These are phyloP conservation scores for Noctua comes DNA, from an alignment of 2,888 invertebrate species.

Conservation along the genomic window DNA sequence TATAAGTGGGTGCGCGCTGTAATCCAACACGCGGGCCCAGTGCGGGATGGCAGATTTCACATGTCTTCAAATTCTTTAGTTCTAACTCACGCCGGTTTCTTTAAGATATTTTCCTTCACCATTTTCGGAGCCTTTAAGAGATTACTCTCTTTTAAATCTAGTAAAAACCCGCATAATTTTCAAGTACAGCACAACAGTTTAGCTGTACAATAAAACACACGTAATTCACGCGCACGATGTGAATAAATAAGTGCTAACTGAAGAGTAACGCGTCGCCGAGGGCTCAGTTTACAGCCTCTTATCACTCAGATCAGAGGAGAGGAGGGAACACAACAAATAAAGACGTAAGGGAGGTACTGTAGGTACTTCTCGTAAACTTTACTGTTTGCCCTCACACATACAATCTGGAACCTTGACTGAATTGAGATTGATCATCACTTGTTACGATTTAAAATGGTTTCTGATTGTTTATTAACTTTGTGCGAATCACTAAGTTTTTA, in stretches of 20 bases:
- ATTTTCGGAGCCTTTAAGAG: background rate
- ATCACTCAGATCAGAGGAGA: conserved; percentile 34
- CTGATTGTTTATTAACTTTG: background rate
- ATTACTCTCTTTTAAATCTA: background rate
- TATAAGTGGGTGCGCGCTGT: background rate
- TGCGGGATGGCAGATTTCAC: background rate
- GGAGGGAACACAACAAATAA: conserved; percentile 39
- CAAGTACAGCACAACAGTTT: conserved; percentile 11
- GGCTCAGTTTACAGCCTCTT: conserved; percentile 37
- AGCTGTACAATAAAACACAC: conserved; percentile 33
- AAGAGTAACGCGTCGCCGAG: conserved; percentile 19
- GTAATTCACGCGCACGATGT: conserved; percentile 1
- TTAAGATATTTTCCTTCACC: background rate
- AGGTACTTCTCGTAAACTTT: conserved; percentile 33
- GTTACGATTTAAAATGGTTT: conserved; percentile 1
- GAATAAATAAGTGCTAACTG: conserved; percentile 40
- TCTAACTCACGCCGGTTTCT: background rate
- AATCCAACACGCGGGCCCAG: background rate
- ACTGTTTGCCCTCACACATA: conserved; percentile 7
- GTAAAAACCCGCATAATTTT: background rate
- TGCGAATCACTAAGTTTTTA: too few relatives aligned
- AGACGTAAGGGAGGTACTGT: conserved; percentile 9
- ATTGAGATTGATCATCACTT: conserved; percentile 25
- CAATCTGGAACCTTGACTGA: background rate
- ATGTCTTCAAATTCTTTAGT: background rate